phyloP scores from a whole-genome alignment of 2,888 invertebrate genomes.

The Synanthedon formicaeformis region DNA sequence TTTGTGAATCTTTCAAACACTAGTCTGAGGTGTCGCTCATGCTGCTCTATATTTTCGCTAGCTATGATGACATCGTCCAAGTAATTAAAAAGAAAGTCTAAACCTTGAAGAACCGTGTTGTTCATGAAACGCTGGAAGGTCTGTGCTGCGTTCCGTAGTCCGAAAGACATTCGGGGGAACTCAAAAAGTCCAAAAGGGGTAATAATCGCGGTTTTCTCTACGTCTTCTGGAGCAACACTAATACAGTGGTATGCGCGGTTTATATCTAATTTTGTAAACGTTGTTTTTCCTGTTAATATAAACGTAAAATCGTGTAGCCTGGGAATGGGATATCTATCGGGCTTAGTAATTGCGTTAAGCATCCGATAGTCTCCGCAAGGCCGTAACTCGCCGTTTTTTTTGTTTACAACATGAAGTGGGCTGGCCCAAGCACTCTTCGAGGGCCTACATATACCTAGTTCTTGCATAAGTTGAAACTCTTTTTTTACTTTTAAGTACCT shows the following conservation, averaged over 20 bases:
- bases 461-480: conserved; percentile 13
- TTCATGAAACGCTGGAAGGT: neutral
- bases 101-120: conserved; percentile 9
- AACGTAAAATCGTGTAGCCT: conserved; percentile 18
- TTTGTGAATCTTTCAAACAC: neutral
- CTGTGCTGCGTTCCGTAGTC: no score
- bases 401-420: conserved; percentile 20
- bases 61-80: conserved; percentile 2
- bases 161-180: no score
- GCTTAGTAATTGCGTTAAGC: conserved; percentile 21
- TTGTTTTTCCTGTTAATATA: conserved; percentile 4
- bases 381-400: conserved; percentile 5
- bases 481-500: conserved; percentile 1
- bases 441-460: no score
- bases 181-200: no score
- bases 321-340: conserved; percentile 25
- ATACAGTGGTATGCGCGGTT: conserved; percentile 1
- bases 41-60: neutral
- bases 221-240: no score
- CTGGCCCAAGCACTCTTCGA: conserved; percentile 18
- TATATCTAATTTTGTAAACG: conserved; percentile 1
- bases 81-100: neutral
- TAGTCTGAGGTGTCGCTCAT: neutral
- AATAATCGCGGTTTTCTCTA: no score
- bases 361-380: conserved; percentile 27